Evolutionary conservation across 2,113 vertebrate genomes (phyloP).

Genomic region (Tonatia bakeri): DNA sequence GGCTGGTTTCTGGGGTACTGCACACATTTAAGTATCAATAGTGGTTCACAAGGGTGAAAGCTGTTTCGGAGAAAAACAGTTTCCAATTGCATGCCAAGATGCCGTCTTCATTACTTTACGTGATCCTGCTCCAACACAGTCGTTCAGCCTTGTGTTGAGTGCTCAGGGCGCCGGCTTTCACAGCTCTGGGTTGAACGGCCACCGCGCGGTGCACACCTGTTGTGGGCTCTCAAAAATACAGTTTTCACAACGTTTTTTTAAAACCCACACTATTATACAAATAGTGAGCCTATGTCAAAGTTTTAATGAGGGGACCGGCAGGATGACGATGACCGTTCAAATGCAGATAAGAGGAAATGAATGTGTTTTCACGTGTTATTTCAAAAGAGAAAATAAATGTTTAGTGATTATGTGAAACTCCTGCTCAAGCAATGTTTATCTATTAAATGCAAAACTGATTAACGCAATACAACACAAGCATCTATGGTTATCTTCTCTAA

Average conservation of each 20-base stretch:
- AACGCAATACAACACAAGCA: neutral
- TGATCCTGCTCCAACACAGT: neutral
- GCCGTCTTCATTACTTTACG: neutral
- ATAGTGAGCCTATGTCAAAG: neutral
- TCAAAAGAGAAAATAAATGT: conserved; percentile 25
- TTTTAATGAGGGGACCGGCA: neutral
- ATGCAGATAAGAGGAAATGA: neutral
- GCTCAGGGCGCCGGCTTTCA: neutral
- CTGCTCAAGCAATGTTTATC: neutral
- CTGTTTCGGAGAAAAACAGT: neutral
- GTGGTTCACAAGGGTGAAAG: neutral
- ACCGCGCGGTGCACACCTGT: neutral
- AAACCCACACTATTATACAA: neutral
- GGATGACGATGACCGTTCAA: neutral
- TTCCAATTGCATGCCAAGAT: neutral
- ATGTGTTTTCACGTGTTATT: neutral
- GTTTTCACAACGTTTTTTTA: neutral
- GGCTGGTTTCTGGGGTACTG: neutral
- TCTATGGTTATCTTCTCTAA: neutral
- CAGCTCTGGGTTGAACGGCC: neutral
- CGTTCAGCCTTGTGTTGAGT: neutral
- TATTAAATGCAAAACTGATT: neutral
- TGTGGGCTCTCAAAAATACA: neutral
- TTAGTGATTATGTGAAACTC: neutral
- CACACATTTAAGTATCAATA: neutral